Evolutionary conservation across 2,113 vertebrate genomes (phyloP).

Genomic region (Callaeas wilsoni): DNA sequence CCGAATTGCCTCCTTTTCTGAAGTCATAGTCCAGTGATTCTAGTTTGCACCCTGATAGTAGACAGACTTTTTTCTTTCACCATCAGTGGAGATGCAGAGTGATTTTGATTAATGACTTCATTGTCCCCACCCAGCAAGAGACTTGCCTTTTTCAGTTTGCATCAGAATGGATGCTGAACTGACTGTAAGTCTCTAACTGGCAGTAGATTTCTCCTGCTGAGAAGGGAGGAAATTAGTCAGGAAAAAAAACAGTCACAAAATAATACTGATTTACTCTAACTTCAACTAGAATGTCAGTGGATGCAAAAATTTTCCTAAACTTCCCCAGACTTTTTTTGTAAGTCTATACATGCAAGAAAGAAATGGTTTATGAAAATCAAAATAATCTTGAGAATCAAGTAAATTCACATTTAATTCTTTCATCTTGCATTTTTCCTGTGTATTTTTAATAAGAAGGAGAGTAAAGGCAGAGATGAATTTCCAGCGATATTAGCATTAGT

Average conservation of each 20-base stretch:
- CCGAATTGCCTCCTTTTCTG: neutral
- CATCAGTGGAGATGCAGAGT: constrained; percentile 29
- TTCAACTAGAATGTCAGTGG: neutral
- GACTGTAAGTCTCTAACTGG: constrained; percentile 19
- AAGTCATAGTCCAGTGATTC: neutral
- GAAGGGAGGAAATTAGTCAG: constrained; percentile 50
- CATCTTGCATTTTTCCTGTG: neutral
- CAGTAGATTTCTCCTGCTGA: constrained; percentile 50
- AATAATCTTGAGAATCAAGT: neutral
- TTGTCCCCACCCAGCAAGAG: constrained; percentile 61
- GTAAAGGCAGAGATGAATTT: neutral
- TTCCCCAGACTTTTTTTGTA: neutral
- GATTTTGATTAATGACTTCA: constrained; percentile 65
- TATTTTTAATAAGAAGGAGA: neutral
- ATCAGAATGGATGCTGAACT: constrained; percentile 58
- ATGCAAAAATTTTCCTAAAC: neutral
- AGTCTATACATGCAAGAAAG: neutral
- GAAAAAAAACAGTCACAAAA: constrained; percentile 5
- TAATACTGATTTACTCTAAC: constrained; percentile 36
- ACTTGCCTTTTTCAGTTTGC: constrained; percentile 45
- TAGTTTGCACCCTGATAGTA: constrained; percentile 14
- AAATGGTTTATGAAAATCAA: neutral
- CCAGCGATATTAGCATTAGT: neutral
- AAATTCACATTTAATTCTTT: neutral
- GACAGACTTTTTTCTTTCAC: neutral